Evolutionary conservation across 2,888 invertebrate species (phyloP).

Genomic region (Endotricha flammealis): DNA sequence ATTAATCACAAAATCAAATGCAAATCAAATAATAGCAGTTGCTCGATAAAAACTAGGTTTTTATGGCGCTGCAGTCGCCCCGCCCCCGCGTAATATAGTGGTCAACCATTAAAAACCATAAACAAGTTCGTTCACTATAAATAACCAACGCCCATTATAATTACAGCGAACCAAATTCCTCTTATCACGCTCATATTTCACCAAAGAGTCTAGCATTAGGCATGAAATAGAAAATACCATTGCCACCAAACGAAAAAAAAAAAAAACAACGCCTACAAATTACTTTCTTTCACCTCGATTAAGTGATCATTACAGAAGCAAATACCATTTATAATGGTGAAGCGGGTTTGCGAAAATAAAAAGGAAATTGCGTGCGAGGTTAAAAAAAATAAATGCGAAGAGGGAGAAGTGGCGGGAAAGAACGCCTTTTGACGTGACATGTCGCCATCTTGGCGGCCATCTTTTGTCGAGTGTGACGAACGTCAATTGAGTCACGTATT

Average conservation of each 20-base stretch:
- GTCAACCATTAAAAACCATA: conserved; percentile 66
- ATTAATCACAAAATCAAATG: conserved; percentile 10
- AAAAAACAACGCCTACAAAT: conserved; percentile 40
- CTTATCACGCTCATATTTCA: conserved; percentile 71
- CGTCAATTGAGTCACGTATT: conserved; percentile 62
- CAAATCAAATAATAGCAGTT: conserved; percentile 10
- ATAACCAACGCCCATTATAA: conserved; percentile 64
- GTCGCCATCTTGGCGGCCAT: conserved; percentile 55
- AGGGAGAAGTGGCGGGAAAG: conserved; percentile 37
- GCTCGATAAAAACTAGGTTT: conserved; percentile 40
- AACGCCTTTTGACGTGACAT: conserved; percentile 50
- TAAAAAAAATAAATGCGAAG: conserved; percentile 41
- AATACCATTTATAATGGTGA: conserved; percentile 55
- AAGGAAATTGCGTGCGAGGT: conserved; percentile 62
- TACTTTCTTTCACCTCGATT: conserved; percentile 62
- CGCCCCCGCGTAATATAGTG: conserved; percentile 63
- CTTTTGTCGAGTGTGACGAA: conserved; percentile 51
- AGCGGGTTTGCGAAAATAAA: conserved; percentile 43
- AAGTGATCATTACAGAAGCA: conserved; percentile 61
- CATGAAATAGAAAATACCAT: conserved; percentile 42
- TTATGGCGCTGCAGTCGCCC: conserved; percentile 45
- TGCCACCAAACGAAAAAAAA: conserved; percentile 33
- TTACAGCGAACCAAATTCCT: conserved; percentile 67
- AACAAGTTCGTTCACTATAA: conserved; percentile 64
- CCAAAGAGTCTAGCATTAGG: conserved; percentile 59